Base-by-base conservation (phyloP, 2,113 vertebrate genomes). In the Hylia prasina region DNA sequence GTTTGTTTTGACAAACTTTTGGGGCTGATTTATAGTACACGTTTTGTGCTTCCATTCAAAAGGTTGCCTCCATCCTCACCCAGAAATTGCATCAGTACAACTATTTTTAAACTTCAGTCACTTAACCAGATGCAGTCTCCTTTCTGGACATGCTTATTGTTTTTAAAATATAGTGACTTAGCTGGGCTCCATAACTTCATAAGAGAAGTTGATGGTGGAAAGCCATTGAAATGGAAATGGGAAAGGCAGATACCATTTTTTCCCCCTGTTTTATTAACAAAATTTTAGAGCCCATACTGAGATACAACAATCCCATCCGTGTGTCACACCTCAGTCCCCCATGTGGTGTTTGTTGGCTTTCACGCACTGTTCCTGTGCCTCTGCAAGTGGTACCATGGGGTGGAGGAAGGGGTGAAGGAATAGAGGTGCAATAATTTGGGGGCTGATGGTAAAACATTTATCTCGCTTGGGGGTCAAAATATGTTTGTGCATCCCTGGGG, bases 21-120 rank as follows among this genome's bases (percentile, higher is more conserved):
- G 37, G 37, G 60, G 22, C 22, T 92, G 82, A 92, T 93, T 93
- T 92, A 53, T 88, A 86, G 82, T 71, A 24, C 60, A 57, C 15
- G 22, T 81, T 93, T 93, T 78, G 72, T 37, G 35, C 90, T 90
- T 56, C 79, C 44, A 60, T 96, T 93, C 0, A 2, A 64, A 71
- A 86, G 50, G 85, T 84, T 92, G 68, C 57, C 82, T 90, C 91
- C 76, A 78, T 86, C 82, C 53, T 96, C 90, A 89, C 60, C 18
- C 82, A 93, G 85, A 90, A 95, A 78, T 81, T 96, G 93, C 88
- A 96, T 90, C 85, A 94, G 51, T 68, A 40, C 35, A 75, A 45
- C 68, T 95, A 71, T 95, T 96, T 96, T 96, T 81, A 93, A 93
- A 75, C 47, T 81, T 51, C 2, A 90, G 56, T 75, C 65, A 80